These are phyloP conservation scores for Ginglymostoma cirratum DNA, from an alignment of 2,113 vertebrate species.

Conservation along the genomic window DNA sequence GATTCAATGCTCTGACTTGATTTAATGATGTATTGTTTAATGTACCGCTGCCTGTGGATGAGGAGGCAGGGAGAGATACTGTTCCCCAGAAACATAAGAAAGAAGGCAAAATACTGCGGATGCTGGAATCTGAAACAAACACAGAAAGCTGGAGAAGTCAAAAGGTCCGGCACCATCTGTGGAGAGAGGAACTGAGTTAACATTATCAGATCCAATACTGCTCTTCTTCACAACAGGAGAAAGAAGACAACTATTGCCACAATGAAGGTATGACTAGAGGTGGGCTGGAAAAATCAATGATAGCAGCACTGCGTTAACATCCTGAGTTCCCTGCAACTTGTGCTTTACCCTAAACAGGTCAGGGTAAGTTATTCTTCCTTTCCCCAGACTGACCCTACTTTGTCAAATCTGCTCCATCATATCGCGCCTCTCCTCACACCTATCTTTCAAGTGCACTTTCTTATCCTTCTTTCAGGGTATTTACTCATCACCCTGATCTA, in stretches of 20 bases:
- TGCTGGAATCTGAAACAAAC: too few relatives aligned
- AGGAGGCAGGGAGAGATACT: neutral
- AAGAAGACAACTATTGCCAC: neutral
- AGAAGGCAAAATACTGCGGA: too few relatives aligned
- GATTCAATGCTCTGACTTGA: neutral
- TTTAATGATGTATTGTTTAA: neutral
- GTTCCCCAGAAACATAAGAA: neutral
- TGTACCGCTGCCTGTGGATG: neutral
- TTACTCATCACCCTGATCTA: neutral
- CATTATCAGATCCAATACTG: too few relatives aligned
- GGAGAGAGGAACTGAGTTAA: too few relatives aligned
- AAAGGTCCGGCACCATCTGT: too few relatives aligned
- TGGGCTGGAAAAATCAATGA: neutral
- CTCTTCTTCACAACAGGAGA: neutral
- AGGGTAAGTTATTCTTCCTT: neutral
- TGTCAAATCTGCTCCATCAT: neutral
- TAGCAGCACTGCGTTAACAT: neutral
- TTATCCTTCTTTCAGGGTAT: neutral
- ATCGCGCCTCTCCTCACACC: neutral
- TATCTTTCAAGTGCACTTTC: neutral
- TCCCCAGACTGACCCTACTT: neutral
- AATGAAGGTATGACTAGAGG: neutral
- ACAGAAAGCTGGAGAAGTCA: too few relatives aligned
- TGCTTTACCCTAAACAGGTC: neutral
- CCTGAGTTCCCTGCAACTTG: too few relatives aligned